Conservation (phyloP, 2,888 invertebrate species). For the Altica lythri region DNA sequence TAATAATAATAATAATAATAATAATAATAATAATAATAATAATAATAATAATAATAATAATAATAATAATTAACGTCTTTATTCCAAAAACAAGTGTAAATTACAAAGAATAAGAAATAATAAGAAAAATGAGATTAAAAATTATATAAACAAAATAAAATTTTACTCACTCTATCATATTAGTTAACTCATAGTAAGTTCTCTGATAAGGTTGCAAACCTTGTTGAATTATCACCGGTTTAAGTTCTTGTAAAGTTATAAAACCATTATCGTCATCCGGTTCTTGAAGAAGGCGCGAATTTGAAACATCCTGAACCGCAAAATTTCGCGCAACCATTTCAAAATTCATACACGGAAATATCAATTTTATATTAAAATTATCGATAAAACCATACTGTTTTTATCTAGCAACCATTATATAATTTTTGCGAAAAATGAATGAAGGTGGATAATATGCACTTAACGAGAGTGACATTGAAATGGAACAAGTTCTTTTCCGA, state of each 20-base stretch:
- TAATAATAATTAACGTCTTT: too few relatives aligned
- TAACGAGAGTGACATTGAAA: slow-evolving; percentile 37
- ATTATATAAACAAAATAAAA: neutral
- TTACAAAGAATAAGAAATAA: too few relatives aligned
- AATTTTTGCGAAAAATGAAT: neutral
- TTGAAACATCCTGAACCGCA: slow-evolving; percentile 54
- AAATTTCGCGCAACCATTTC: slow-evolving; percentile 57
- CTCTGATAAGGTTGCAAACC: slow-evolving; percentile 48
- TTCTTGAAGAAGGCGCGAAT: slow-evolving; percentile 55
- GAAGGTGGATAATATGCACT: neutral
- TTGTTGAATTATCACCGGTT: slow-evolving; percentile 42
- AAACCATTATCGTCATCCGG: slow-evolving; percentile 54
- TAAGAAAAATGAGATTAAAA: too few relatives aligned
- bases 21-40: too few relatives aligned
- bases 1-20: too few relatives aligned
- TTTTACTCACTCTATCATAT: slow-evolving; percentile 52
- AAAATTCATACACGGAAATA: too few relatives aligned
- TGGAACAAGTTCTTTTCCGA: slow-evolving; percentile 38
- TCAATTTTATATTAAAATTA: neutral
- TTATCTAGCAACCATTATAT: neutral
- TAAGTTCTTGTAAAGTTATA: slow-evolving; percentile 56
- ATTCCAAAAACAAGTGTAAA: too few relatives aligned
- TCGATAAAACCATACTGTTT: neutral
- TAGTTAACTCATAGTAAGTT: slow-evolving; percentile 53
- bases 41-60: too few relatives aligned